Percentiles rank a stretch among this genome's conserved stretches.
These are phyloP conservation scores for Babylonia areolata DNA, from an alignment of 1,140 invertebrate species.

Conservation along the genomic window DNA sequence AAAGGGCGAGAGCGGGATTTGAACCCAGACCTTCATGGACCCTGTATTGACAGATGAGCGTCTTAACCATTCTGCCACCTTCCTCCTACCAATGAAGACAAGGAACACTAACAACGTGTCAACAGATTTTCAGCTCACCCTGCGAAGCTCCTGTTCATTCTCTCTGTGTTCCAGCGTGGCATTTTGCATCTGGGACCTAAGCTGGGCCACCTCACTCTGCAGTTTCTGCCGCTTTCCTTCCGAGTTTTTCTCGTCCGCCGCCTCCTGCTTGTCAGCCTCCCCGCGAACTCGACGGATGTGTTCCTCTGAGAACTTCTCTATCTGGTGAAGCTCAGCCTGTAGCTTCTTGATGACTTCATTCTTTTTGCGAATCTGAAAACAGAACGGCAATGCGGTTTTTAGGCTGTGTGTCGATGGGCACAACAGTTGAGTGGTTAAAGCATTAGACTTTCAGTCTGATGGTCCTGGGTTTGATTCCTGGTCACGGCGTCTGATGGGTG, in stretches of 20 bases:
- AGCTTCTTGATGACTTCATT: conserved; percentile 73
- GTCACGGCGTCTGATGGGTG: no score
- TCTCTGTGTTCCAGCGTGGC: conserved; percentile 71
- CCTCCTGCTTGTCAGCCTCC: conserved; percentile 74
- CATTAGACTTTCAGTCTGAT: no score
- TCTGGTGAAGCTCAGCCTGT: conserved; percentile 72
- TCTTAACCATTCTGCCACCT: no score
- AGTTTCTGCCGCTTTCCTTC: conserved; percentile 72
- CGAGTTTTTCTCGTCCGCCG: conserved; percentile 72
- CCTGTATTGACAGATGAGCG: no score
- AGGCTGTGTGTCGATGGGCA: no score
- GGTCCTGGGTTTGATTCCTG: no score
- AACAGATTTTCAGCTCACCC: conserved; percentile 54
- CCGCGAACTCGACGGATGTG: conserved; percentile 67
- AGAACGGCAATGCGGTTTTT: no score
- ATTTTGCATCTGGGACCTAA: conserved; percentile 69
- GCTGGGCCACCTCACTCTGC: conserved; percentile 64
- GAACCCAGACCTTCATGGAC: no score
- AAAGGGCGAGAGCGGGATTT: no score
- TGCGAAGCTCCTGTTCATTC: conserved; percentile 71
- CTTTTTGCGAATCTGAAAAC: conserved; percentile 71
- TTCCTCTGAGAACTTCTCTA: conserved; percentile 75
- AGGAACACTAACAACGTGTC: background rate
- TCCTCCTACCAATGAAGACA: no score
- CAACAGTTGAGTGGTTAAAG: no score